A percentile compares a stretch with the other conserved stretches of the same genome.
phyloP scores from a whole-genome alignment of 2,113 vertebrate species.

The Salvelinus namaycush region DNA sequence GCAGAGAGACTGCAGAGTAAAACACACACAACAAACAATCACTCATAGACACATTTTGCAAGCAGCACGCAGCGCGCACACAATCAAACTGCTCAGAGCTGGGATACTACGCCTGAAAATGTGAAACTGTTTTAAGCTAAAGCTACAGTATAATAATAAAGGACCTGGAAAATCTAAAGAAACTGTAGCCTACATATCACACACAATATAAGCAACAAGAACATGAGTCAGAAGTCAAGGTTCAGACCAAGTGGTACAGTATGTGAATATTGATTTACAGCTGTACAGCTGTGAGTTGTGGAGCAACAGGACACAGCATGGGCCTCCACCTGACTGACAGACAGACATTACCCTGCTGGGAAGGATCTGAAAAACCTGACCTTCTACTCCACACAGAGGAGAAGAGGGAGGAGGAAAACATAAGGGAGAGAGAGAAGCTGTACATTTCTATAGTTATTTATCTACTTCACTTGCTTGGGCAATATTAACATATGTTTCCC shows the following conservation, averaged over 20 bases:
- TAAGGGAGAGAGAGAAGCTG: background rate
- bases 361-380: conserved; percentile 4
- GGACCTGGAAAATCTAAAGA: background rate
- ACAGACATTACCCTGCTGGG: background rate
- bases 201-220: background rate
- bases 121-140: background rate
- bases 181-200: no score
- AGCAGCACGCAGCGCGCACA: background rate
- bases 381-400: conserved; percentile 15
- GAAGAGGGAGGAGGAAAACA: background rate
- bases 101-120: background rate
- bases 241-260: background rate
- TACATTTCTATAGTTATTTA: no score
- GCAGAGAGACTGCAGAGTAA: background rate
- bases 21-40: background rate
- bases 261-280: background rate
- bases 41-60: conserved; percentile 3
- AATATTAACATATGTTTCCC: no score
- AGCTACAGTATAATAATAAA: background rate
- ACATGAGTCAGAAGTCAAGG: background rate
- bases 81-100: background rate
- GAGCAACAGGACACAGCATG: background rate
- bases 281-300: background rate
- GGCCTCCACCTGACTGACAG: background rate
- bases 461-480: no score